A percentile compares a stretch with the other conserved stretches of the same genome.
Conservation (phyloP, 2,113 vertebrate genomes). For the Miniopterus natalensis region DNA sequence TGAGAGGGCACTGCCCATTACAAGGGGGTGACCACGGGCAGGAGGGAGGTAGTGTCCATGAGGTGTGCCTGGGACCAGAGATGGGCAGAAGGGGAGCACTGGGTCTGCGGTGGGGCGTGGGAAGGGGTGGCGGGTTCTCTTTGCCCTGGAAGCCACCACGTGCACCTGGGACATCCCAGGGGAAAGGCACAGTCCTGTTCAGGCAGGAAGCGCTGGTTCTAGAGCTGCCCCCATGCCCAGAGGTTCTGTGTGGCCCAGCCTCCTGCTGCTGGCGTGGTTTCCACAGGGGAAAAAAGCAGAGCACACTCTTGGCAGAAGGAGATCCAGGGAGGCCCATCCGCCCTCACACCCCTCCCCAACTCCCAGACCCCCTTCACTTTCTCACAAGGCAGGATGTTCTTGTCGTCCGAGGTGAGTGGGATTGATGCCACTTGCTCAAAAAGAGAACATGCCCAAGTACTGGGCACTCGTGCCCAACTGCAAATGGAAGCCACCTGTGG, state of each 20-base stretch:
- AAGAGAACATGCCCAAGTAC: background rate
- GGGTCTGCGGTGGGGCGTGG: background rate
- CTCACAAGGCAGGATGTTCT: conserved; percentile 26
- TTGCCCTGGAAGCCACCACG: background rate
- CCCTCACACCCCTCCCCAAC: background rate
- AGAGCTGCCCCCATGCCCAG: too few relatives aligned
- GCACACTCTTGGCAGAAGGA: background rate
- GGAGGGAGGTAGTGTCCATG: background rate
- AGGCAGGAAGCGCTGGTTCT: background rate
- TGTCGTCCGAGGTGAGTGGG: background rate
- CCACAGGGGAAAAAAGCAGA: background rate
- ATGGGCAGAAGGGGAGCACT: fast-evolving
- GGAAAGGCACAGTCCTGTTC: background rate
- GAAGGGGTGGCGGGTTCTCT: background rate
- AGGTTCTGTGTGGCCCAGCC: too few relatives aligned
- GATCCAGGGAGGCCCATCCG: background rate
- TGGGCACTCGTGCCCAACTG: background rate
- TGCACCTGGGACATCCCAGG: background rate
- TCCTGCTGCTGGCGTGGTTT: background rate
- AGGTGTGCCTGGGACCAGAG: background rate
- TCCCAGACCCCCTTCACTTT: background rate
- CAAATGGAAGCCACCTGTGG: background rate
- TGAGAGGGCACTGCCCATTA: background rate
- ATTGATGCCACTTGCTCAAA: background rate
- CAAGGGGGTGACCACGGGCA: too few relatives aligned